A percentile compares a stretch with the other conserved stretches of the same genome.
Conservation (phyloP, 2,113 vertebrate species). For the Thinocorus orbignyianus region DNA sequence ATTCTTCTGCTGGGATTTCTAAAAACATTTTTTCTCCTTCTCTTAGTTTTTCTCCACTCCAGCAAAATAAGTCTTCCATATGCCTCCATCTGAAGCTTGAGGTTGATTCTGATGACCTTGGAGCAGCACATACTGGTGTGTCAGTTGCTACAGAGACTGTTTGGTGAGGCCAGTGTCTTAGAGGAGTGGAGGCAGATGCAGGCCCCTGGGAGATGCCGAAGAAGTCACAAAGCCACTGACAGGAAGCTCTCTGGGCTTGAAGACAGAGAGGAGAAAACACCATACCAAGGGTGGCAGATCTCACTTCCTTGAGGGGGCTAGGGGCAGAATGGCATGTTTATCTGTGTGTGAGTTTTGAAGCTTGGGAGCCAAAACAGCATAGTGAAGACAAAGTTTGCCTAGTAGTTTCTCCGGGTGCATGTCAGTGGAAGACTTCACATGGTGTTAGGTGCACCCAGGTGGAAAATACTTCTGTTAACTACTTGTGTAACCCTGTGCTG, state of each 20-base stretch:
- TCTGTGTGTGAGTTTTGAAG: background rate
- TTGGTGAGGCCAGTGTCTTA: background rate
- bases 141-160: fast-evolving
- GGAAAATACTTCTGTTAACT: background rate
- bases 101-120: background rate
- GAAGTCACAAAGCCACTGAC: background rate
- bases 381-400: background rate
- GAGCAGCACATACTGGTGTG: background rate
- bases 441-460: background rate
- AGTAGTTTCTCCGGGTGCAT: background rate
- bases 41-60: background rate
- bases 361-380: background rate
- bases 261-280: background rate
- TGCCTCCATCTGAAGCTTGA: background rate
- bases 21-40: background rate
- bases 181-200: background rate
- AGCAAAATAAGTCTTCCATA: background rate
- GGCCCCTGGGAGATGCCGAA: background rate
- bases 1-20: background rate
- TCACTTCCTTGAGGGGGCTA: background rate
- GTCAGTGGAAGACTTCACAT: background rate
- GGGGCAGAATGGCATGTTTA: background rate
- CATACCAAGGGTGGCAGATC: fast-evolving
- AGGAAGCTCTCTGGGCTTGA: background rate
- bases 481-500: background rate